Percentiles rank a stretch among this genome's conserved stretches.
Conservation (phyloP, 2,113 vertebrate species). For the Indicator indicator region DNA sequence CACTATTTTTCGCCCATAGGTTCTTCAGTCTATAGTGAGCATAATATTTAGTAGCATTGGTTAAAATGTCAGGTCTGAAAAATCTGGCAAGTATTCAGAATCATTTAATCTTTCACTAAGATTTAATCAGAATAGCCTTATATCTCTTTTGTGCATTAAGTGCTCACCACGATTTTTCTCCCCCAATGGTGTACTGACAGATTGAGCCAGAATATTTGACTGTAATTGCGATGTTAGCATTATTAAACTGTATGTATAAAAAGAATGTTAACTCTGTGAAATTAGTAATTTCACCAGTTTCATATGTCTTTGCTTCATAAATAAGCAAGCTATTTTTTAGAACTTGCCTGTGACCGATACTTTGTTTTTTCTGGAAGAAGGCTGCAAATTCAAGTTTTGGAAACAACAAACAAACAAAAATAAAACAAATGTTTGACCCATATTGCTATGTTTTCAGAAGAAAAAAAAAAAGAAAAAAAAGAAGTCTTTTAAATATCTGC, state of each 20-base stretch:
- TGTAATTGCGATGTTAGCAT: conserved; percentile 78
- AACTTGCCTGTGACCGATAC: conserved; percentile 69
- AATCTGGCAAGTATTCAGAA: conserved; percentile 71
- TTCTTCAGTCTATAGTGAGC: conserved; percentile 26
- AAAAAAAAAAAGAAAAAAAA: not conserved
- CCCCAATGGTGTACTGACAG: conserved; percentile 70
- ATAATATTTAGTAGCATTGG: conserved; percentile 43
- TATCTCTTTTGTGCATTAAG: conserved; percentile 78
- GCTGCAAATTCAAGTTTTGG: conserved; percentile 53
- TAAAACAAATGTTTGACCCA: conserved; percentile 28
- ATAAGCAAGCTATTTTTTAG: conserved; percentile 70
- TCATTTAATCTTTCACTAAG: conserved; percentile 77
- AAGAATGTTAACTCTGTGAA: conserved; percentile 79
- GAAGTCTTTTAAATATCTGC: conserved; percentile 52
- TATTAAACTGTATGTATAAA: conserved; percentile 79
- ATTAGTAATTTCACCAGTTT: conserved; percentile 79
- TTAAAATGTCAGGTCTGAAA: conserved; percentile 62
- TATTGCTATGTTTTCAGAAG: not conserved
- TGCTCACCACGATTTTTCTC: conserved; percentile 73
- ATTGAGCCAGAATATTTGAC: conserved; percentile 68
- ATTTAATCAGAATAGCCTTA: conserved; percentile 78
- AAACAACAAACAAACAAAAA: conserved; percentile 62
- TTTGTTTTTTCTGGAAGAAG: conserved; percentile 47
- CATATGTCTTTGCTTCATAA: conserved; percentile 78
- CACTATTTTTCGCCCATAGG: not conserved